Conservation (phyloP, 2,888 invertebrate species). For the Watsonalla binaria region DNA sequence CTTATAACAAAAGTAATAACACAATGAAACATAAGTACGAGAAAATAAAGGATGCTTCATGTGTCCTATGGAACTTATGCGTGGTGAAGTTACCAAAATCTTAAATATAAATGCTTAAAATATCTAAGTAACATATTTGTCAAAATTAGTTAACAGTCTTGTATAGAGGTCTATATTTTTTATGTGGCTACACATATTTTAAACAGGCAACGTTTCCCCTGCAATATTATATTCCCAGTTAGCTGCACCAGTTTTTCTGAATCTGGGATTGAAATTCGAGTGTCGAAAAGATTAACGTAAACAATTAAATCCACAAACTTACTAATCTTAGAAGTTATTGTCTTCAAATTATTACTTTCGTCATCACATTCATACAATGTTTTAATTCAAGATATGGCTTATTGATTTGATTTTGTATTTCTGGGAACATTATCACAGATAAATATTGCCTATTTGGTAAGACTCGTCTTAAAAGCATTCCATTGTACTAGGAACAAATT, state of each 20-base stretch:
- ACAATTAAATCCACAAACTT: too few species aligned
- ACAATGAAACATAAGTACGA: slow-evolving; percentile 42
- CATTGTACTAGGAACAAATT: slow-evolving; percentile 18
- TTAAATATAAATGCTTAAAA: slow-evolving; percentile 25
- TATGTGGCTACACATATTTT: neutral
- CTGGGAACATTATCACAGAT: too few species aligned
- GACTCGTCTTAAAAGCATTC: slow-evolving; percentile 1
- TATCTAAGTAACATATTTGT: slow-evolving; percentile 37
- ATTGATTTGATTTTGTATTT: too few species aligned
- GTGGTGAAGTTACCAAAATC: slow-evolving; percentile 16
- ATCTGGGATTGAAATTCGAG: too few species aligned
- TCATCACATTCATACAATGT: too few species aligned
- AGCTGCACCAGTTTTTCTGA: too few species aligned
- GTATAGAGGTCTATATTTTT: slow-evolving; percentile 8
- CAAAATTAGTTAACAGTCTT: slow-evolving; percentile 38
- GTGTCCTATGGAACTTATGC: slow-evolving; percentile 47
- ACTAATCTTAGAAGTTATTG: too few species aligned
- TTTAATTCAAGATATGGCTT: too few species aligned
- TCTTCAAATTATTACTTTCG: too few species aligned
- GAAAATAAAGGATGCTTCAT: slow-evolving; percentile 43
- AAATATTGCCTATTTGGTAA: neutral
- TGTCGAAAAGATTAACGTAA: too few species aligned
- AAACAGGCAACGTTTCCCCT: too few species aligned
- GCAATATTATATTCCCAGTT: too few species aligned
- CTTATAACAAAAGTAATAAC: slow-evolving; percentile 16